These are phyloP conservation scores for Solenopsis invicta DNA, from an alignment of 1,140 invertebrate species.

Conservation along the genomic window DNA sequence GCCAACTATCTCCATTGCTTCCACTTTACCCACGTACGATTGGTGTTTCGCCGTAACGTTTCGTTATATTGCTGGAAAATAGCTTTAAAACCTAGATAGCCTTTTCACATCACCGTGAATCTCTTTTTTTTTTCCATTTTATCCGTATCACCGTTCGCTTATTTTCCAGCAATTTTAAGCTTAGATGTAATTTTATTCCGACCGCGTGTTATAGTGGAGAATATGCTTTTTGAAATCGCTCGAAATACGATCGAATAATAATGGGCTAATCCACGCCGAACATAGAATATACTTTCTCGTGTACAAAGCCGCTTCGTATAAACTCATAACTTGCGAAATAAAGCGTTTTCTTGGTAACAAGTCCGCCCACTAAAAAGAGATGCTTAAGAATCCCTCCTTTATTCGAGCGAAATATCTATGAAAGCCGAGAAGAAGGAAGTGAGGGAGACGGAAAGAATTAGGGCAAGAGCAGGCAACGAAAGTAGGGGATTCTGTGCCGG, in stretches of 20 bases:
- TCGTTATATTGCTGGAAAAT: background rate
- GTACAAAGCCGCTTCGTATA: conserved; percentile 29
- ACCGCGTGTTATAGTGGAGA: background rate
- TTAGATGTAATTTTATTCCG: conserved; percentile 11
- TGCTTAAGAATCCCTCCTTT: conserved; percentile 28
- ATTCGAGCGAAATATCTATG: conserved; percentile 30
- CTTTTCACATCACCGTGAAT: background rate
- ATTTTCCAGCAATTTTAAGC: background rate
- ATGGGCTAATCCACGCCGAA: conserved; percentile 6
- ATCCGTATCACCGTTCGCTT: background rate
- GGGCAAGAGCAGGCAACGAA: conserved; percentile 43
- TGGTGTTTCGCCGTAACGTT: conserved; percentile 31
- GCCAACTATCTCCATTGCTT: conserved; percentile 19
- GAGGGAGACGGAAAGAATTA: conserved; percentile 15
- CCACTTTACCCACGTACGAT: conserved; percentile 3
- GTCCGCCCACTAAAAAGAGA: conserved; percentile 52
- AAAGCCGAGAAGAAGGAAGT: background rate
- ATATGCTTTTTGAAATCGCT: background rate
- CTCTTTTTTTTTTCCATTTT: background rate
- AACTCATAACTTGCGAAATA: conserved; percentile 51
- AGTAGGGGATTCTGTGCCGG: conserved; percentile 49
- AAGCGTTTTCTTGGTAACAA: conserved; percentile 29
- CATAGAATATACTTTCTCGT: conserved; percentile 9
- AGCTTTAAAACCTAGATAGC: background rate
- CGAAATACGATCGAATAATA: conserved; percentile 11